Evolutionary conservation across 2,797 vertebrate genomes (phyloP).

Genomic region (Lerista edwardsae): DNA sequence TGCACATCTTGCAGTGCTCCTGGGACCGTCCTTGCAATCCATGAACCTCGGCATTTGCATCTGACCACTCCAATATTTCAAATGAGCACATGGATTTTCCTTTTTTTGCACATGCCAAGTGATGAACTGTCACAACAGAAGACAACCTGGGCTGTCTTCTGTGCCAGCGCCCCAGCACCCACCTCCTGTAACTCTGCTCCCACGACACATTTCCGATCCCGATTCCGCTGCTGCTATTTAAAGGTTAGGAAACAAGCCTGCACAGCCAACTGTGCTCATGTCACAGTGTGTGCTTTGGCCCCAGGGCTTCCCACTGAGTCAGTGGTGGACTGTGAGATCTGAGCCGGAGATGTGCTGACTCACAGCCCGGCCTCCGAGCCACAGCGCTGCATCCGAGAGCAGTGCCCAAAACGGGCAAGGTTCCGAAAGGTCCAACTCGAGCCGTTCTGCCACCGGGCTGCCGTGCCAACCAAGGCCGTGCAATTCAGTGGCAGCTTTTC

Average conservation of each 20-base stretch:
- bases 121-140: background rate
- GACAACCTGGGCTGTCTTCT: too few relatives aligned
- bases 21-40: background rate
- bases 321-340: background rate
- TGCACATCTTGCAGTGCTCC: background rate
- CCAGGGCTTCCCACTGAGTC: background rate
- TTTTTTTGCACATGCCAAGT: background rate
- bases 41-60: background rate
- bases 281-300: background rate
- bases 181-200: too few relatives aligned
- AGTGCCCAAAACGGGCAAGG: background rate
- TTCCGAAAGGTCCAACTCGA: background rate
- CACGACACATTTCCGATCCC: too few relatives aligned
- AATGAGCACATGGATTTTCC: background rate
- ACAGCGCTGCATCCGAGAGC: background rate
- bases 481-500: background rate
- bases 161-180: too few relatives aligned
- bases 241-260: too few relatives aligned
- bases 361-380: background rate
- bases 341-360: background rate
- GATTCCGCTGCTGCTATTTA: too few relatives aligned
- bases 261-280: too few relatives aligned
- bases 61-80: constrained; percentile 5
- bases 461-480: background rate
- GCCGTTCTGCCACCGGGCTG: background rate